Conservation (phyloP, 2,888 invertebrate genomes). For the Micropterix aruncella region DNA sequence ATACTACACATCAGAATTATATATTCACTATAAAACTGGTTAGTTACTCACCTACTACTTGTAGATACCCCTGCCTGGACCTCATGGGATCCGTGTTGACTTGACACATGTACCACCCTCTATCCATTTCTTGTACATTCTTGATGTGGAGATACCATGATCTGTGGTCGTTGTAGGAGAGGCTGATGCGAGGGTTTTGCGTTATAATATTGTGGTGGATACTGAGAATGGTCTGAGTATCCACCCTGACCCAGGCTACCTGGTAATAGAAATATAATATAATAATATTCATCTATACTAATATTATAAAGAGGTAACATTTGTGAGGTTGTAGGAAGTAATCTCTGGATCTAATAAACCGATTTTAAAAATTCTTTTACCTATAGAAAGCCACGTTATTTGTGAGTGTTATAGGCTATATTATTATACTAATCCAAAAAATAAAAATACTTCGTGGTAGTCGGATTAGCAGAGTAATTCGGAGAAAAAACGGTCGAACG, state of each 20-base stretch:
- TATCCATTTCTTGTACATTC: conserved; percentile 74
- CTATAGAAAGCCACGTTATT: no score
- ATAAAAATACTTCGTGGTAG: no score
- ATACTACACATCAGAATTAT: no score
- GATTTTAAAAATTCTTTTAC: no score
- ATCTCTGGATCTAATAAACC: no score
- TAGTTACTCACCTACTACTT: conserved; percentile 69
- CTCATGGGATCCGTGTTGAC: conserved; percentile 92
- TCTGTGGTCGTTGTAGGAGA: conserved; percentile 79
- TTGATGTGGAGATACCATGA: conserved; percentile 87
- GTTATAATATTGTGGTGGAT: conserved; percentile 88
- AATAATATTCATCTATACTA: conserved; percentile 7
- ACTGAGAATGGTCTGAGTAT: conserved; percentile 83
- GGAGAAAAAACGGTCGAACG: no score
- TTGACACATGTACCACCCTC: conserved; percentile 89
- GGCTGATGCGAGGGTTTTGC: conserved; percentile 75
- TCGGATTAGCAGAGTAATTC: no score
- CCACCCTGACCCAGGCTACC: conserved; percentile 90
- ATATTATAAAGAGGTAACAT: conserved; percentile 4
- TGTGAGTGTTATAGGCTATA: no score
- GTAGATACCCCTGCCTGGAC: conserved; percentile 75
- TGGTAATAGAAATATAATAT: conserved; percentile 19
- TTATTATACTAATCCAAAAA: conserved; percentile 1
- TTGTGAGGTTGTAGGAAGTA: no score
- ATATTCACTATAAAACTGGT: background rate